phyloP scores from a whole-genome alignment of 1,140 invertebrate species.

The Heterodera schachtii region DNA sequence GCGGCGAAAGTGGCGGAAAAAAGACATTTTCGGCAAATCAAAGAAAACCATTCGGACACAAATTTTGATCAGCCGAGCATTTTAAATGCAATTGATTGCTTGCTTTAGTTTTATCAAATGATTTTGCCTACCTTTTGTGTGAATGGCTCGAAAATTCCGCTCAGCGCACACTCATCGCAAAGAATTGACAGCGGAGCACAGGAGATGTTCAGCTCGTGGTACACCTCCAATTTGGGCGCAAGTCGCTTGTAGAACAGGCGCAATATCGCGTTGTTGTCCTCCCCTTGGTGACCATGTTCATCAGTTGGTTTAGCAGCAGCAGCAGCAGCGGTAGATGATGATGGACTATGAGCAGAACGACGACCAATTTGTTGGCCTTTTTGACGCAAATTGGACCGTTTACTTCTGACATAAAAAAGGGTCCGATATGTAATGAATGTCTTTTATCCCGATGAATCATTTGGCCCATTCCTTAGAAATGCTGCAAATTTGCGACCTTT shows the following conservation, averaged over 20 bases:
- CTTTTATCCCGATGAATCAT: no score
- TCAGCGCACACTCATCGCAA: constrained; percentile 58
- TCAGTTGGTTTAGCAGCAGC: background rate
- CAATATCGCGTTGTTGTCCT: constrained; percentile 17
- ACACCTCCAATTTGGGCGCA: constrained; percentile 52
- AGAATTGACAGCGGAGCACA: constrained; percentile 53
- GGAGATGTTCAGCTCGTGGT: constrained; percentile 52
- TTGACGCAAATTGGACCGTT: no score
- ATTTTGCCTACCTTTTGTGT: background rate
- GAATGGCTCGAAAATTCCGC: constrained; percentile 41
- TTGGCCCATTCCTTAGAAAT: no score
- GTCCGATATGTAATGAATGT: no score
- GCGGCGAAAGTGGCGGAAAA: no score
- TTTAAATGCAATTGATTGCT: no score
- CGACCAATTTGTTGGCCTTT: no score
- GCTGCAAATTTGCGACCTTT: background rate
- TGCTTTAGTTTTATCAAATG: no score
- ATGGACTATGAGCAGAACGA: background rate
- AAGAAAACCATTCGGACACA: no score
- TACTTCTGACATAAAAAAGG: no score
- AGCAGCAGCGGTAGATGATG: background rate
- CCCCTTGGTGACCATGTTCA: background rate
- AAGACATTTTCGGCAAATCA: no score
- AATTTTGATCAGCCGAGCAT: no score
- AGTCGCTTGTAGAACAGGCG: constrained; percentile 53